Evolutionary conservation across 2,888 invertebrate species (phyloP).

Genomic region (Cyaniris semiargus): DNA sequence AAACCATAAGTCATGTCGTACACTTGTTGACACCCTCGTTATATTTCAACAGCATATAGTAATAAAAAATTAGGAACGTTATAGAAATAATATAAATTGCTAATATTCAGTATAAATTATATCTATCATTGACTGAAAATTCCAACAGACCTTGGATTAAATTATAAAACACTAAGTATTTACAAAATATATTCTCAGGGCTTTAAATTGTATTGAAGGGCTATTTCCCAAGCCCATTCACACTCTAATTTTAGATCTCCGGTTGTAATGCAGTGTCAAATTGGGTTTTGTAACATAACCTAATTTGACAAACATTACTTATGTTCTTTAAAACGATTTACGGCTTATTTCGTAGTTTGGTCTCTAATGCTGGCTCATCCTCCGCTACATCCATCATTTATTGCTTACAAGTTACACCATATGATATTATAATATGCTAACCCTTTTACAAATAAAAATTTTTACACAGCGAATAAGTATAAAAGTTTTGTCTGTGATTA

Average conservation of each 20-base stretch:
- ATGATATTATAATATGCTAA: no score
- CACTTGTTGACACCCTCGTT: background rate
- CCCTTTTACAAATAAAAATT: no score
- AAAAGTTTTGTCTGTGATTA: no score
- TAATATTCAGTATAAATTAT: no score
- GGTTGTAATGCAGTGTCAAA: background rate
- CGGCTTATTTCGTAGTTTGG: background rate
- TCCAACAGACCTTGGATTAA: background rate
- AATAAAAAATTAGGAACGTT: background rate
- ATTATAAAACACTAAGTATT: no score
- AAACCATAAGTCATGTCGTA: background rate
- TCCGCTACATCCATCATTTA: no score
- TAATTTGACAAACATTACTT: no score
- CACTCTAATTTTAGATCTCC: slow-evolving; percentile 2
- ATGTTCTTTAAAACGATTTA: background rate
- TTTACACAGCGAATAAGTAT: no score
- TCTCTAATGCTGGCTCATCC: no score
- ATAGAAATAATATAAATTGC: no score
- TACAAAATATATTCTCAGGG: background rate
- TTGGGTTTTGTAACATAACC: background rate
- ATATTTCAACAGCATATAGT: background rate
- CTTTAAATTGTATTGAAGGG: background rate
- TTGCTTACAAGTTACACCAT: no score
- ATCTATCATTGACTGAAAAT: no score
- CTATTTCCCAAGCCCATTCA: background rate